Evolutionary conservation across 2,113 vertebrate genomes (phyloP).

Genomic region (Oncorhynchus masou): DNA sequence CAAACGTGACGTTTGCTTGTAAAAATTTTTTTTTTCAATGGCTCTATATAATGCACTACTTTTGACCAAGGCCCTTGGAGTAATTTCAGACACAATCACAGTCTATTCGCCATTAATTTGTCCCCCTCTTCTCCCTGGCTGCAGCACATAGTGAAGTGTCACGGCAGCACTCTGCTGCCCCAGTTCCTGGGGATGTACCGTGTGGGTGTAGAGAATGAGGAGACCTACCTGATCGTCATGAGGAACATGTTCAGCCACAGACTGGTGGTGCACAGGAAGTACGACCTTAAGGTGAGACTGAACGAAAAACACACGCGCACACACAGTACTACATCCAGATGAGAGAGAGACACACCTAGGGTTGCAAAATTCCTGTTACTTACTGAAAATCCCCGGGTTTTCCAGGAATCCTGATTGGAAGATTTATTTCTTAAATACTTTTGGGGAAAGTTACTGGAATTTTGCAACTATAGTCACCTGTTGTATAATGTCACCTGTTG

Average conservation of each 20-base stretch:
- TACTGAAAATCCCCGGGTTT: no score
- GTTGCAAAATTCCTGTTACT: no score
- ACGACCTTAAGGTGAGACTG: conserved; percentile 87
- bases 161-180: conserved; percentile 88
- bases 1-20: no score
- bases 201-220: conserved; percentile 87
- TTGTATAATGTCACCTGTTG: no score
- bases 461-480: no score
- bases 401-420: background rate
- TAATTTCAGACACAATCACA: no score
- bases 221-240: conserved; percentile 94
- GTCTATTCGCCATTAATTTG: background rate
- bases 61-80: no score
- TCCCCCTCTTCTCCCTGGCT: conserved; percentile 3
- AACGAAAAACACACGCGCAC: no score
- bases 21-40: no score
- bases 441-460: no score
- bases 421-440: background rate
- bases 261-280: conserved; percentile 89
- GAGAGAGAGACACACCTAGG: background rate
- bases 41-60: no score
- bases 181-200: conserved; percentile 95
- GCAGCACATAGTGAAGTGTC: conserved; percentile 92
- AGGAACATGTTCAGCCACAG: conserved; percentile 94
- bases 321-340: background rate